These are phyloP conservation scores for Melanostigma gelatinosum DNA, from an alignment of 2,113 vertebrate species.

Conservation along the genomic window DNA sequence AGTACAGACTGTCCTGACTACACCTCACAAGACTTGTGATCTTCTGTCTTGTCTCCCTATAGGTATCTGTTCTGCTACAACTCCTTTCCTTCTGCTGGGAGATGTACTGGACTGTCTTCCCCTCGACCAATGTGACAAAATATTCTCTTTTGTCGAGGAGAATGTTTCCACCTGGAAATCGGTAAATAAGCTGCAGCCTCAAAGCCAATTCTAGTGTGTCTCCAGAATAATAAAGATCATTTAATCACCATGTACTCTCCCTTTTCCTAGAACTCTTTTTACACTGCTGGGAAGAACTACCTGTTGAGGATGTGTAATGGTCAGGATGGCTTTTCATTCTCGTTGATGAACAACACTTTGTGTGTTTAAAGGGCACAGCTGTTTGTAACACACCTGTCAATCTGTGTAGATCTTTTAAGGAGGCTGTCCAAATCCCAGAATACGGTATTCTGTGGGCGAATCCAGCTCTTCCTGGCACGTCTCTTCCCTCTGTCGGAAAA, in stretches of 20 bases:
- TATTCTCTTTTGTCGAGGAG: constrained; percentile 98
- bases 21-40: not conserved
- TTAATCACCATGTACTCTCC: not conserved
- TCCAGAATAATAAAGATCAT: not conserved
- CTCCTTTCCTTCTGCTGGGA: constrained; percentile 94
- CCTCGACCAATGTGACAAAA: constrained; percentile 95
- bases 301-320: constrained; percentile 98
- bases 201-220: not conserved
- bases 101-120: constrained; percentile 98
- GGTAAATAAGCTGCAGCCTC: constrained; percentile 76
- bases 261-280: constrained; percentile 91
- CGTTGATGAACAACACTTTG: not conserved
- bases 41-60: not conserved
- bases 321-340: constrained; percentile 75
- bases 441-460: constrained; percentile 98
- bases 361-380: not conserved
- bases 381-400: constrained; percentile 3
- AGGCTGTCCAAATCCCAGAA: constrained; percentile 98
- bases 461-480: constrained; percentile 96
- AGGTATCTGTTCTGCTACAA: constrained; percentile 97
- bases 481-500: constrained; percentile 98
- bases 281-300: constrained; percentile 98
- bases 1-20: not conserved
- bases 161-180: constrained; percentile 99
- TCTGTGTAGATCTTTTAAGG: constrained; percentile 90